These are phyloP conservation scores for Oxystoma pomonae DNA, from an alignment of 2,888 invertebrate species.

Conservation along the genomic window DNA sequence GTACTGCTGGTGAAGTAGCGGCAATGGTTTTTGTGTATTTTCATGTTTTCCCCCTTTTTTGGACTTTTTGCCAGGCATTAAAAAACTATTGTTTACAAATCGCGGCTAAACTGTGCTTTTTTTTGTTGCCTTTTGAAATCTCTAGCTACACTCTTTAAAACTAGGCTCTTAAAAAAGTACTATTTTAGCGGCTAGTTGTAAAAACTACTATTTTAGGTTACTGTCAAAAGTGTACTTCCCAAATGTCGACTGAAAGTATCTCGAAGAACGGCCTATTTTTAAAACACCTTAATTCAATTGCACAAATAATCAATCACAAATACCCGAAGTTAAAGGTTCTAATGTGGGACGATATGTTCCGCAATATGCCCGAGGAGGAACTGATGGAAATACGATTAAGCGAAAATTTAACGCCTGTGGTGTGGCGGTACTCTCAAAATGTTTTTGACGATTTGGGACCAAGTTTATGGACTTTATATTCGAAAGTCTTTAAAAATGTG, in stretches of 20 bases:
- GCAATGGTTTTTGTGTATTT: no score
- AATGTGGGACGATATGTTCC: slow-evolving; percentile 82
- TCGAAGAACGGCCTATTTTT: slow-evolving; percentile 58
- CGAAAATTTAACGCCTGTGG: slow-evolving; percentile 59
- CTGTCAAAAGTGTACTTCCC: slow-evolving; percentile 55
- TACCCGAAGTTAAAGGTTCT: slow-evolving; percentile 56
- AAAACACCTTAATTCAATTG: slow-evolving; percentile 57
- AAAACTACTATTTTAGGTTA: slow-evolving; percentile 41
- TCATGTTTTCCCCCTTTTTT: no score
- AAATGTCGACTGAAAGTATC: slow-evolving; percentile 42
- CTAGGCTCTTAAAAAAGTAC: no score
- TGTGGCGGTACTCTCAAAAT: slow-evolving; percentile 64
- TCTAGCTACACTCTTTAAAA: no score
- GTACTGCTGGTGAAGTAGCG: no score
- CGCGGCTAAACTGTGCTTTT: no score
- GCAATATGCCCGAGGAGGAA: slow-evolving; percentile 51
- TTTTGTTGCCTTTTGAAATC: no score
- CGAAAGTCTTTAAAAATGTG: slow-evolving; percentile 59
- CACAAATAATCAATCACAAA: slow-evolving; percentile 48
- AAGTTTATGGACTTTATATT: slow-evolving; percentile 54
- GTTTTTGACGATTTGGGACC: slow-evolving; percentile 42
- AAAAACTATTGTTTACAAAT: no score
- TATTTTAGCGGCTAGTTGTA: no score
- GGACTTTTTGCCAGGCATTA: no score
- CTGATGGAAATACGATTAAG: slow-evolving; percentile 38